Evolutionary conservation across 2,797 vertebrate genomes (phyloP), one percentile per base, ranked within the genome.

Genomic region (Taenioides sp.): DNA sequence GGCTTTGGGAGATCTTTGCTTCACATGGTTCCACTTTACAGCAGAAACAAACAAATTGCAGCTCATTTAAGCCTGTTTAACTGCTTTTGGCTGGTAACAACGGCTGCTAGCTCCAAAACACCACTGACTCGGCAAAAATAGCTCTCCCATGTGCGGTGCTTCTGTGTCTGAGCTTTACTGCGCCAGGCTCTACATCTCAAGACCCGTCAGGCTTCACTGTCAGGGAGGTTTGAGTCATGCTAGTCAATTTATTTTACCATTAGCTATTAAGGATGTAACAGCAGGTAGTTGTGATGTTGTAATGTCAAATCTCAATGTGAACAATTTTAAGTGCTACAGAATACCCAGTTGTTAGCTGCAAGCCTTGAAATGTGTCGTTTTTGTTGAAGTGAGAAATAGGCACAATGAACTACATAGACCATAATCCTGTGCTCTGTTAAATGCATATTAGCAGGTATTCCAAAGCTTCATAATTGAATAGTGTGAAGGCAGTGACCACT

Each of bases 21-120:
- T 92, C 93, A 94, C 89, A 92, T 93, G 91, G 89, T 93, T 94
- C 92, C 90, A 92, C 90, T 94, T 94, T 92, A 89, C 86, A 87
- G 88, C 87, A 93, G 92, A 93, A 93, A 93, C 92, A 92, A 94
- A 93, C 93, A 94, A 93, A 93, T 93, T 94, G 92, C 92, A 92
- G 87, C 92, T 93, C 89, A 86, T 93, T 93, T 92, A 66, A 66
- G 78, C 88, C 91, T 68, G 77, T 93, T 93, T 93, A 92, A 94
- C 87, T 86, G 86, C 86, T 87, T 86, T 88, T 92, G 92, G 92
- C 90, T 91, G 87, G 72, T 65, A 77, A 74, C 80, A 93, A 92
- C 90, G 88, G 90, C 90, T 87, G 80, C 85, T 84, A 82, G 76
- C 81, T 87, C 71, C 52, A 90, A 81, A 90, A 85, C 84, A 88